Evolutionary conservation across 2,113 vertebrate species (phyloP).

Genomic region (Hemiscyllium ocellatum): DNA sequence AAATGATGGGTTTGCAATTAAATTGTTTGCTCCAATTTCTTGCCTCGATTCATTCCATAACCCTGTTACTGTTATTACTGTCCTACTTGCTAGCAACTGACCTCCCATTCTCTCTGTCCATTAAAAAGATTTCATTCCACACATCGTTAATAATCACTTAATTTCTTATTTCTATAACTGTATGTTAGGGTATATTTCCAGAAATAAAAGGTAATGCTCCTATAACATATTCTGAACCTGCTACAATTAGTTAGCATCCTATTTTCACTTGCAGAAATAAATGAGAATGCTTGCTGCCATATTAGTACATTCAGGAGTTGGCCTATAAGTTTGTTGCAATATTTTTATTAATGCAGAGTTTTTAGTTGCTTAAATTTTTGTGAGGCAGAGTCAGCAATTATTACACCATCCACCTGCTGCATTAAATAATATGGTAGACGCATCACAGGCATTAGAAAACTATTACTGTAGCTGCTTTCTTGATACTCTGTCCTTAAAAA

Average conservation of each 20-base stretch:
- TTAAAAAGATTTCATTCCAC: background rate
- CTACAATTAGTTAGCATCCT: background rate
- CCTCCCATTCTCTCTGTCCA: background rate
- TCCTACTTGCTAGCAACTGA: background rate
- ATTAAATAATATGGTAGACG: background rate
- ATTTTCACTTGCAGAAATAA: background rate
- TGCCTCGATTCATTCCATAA: background rate
- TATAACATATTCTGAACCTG: background rate
- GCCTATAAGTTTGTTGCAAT: background rate
- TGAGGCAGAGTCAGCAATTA: background rate
- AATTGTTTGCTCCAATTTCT: background rate
- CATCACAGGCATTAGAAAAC: background rate
- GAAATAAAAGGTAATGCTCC: background rate
- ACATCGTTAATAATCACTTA: background rate
- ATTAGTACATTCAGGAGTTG: background rate
- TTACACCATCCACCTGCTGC: background rate
- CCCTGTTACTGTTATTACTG: background rate
- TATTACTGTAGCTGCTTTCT: background rate
- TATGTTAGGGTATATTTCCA: background rate
- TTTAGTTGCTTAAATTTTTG: background rate
- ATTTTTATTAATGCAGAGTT: background rate
- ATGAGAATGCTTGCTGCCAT: background rate
- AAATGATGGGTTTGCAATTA: background rate
- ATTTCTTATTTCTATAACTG: background rate
- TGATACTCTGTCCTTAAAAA: background rate